Base-by-base conservation (phyloP, 92 coral and sea anemone species). In the Palythoa grandis region DNA sequence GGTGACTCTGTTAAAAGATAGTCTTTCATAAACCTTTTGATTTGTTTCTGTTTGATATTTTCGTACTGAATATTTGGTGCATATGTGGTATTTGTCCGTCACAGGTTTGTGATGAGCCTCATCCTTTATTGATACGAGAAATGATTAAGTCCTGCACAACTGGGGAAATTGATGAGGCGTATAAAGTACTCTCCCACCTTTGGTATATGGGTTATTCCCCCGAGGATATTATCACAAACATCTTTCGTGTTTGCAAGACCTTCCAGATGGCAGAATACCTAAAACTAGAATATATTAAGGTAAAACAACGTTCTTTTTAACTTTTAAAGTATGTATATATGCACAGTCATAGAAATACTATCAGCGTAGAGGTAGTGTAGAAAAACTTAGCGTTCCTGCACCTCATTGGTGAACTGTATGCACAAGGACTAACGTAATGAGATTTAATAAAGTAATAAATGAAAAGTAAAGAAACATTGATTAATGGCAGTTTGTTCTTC, bases 131-230 rank as follows among this genome's bases (percentile, higher is more conserved):
- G 16, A 93, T 96, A 38, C 95, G 94, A 67, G 98, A 96, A 72
- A 96, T 96, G 98, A 89, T 96, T 40, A 88, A 88, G 43, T 92
- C 92, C 65, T 96, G 98, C 72, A 87, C 98, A 5, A 80, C 70
- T 39, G 98, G 98, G 25, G 94, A 94, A 23, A 93, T 96, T 2
- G 98, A 96, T 82, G 96, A 93, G 38, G 98, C 96, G 0, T 96
- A 94, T 85, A 96, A 96, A 65, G 92, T 93, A 25, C 91, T 96
- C 69, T 89, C 96, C 12, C 98, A 96, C 76, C 93, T 94, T 8
- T 96, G 98, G 98, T 86, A 94, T 89, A 96, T 96, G 98, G 98
- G 98, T 0, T 96, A 96, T 83, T 95, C 98, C 5, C 94, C 98
- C 0, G 96, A 94, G 71, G 98, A 96, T 74, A 96, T 96, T 75